Conservation (phyloP, 2,797 vertebrate genomes). For the Sebastes kiyomatsui region DNA sequence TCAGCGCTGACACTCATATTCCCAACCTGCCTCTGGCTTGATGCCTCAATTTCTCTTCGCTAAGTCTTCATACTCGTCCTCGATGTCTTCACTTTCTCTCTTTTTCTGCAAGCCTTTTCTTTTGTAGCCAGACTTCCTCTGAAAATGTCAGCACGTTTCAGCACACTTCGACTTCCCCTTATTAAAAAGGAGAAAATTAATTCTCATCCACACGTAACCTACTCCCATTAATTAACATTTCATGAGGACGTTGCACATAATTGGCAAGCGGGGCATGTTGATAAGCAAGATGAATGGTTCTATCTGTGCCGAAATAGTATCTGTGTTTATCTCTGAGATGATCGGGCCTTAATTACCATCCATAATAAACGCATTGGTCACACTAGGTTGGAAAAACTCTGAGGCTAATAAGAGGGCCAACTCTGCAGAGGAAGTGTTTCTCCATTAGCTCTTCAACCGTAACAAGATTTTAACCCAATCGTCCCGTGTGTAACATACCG, state of each 20-base stretch:
- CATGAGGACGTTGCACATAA: conserved; percentile 14
- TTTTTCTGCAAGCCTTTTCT: not conserved
- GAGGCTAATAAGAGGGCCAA: conserved; percentile 6
- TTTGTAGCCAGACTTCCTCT: not conserved
- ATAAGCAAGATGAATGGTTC: conserved; percentile 33
- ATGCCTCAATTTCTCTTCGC: conserved; percentile 15
- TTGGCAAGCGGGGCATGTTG: conserved; percentile 1
- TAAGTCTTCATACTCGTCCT: not conserved
- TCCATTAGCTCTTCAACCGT: conserved; percentile 21
- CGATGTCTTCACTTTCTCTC: not conserved
- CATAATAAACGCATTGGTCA: conserved; percentile 24
- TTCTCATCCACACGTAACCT: conserved; percentile 17
- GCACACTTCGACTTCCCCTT: not conserved
- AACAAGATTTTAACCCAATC: conserved; percentile 36
- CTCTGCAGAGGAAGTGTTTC: conserved; percentile 1
- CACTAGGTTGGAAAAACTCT: conserved; percentile 10
- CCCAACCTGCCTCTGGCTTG: not conserved
- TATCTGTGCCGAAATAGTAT: conserved; percentile 13
- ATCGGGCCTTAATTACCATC: conserved; percentile 39
- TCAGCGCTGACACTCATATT: not conserved
- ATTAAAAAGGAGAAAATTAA: conserved; percentile 28
- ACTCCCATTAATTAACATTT: conserved; percentile 41
- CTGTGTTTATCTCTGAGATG: conserved; percentile 41
- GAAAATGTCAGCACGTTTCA: conserved; percentile 12
- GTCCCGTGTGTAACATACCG: not conserved